Percentiles rank a stretch among this genome's conserved stretches.
Evolutionary conservation across 2,888 invertebrate genomes (phyloP).

Genomic region (Tenthredo livida): DNA sequence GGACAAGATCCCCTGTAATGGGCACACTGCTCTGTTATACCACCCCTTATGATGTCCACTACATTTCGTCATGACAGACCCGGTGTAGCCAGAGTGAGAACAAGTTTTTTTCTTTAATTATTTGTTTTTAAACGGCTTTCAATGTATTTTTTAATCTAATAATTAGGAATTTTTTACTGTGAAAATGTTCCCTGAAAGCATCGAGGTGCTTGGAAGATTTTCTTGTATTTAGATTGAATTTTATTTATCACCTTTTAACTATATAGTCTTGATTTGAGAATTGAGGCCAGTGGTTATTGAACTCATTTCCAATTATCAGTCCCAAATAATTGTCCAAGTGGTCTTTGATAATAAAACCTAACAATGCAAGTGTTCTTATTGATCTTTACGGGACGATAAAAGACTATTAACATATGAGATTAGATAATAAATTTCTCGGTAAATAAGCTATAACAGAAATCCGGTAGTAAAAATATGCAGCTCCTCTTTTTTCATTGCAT

Average conservation of each 20-base stretch:
- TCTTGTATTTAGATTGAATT: background rate
- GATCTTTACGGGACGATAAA: background rate
- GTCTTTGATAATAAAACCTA: background rate
- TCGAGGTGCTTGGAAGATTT: background rate
- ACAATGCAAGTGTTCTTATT: background rate
- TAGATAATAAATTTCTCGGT: background rate
- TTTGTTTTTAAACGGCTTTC: background rate
- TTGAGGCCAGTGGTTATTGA: background rate
- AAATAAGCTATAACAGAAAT: background rate
- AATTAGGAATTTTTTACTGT: background rate
- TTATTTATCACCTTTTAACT: background rate
- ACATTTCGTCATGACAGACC: constrained; percentile 96
- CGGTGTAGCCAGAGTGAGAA: constrained; percentile 87
- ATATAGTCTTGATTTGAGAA: background rate
- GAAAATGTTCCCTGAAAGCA: background rate
- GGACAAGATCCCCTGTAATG: constrained; percentile 96
- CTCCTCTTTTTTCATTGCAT: background rate
- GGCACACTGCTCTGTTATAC: constrained; percentile 91
- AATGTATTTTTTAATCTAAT: background rate
- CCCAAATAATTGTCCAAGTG: background rate
- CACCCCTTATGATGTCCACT: constrained; percentile 94
- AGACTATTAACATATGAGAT: background rate
- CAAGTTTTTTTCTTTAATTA: too few species aligned
- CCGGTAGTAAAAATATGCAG: background rate
- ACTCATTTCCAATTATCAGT: background rate